Conservation (phyloP, 2,888 invertebrate species). For the Drosophila mettleri region DNA sequence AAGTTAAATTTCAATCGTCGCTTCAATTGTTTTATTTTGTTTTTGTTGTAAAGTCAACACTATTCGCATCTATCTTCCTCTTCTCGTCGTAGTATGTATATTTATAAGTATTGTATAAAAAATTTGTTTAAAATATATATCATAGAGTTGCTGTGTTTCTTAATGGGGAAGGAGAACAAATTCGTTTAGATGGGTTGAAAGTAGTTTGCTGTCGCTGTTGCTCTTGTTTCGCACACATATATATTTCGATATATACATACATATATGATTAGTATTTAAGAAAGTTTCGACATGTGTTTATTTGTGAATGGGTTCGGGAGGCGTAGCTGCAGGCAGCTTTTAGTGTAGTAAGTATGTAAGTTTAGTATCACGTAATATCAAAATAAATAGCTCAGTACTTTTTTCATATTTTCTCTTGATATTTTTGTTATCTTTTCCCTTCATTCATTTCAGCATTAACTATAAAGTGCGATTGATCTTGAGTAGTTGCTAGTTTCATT, state of each 20-base stretch:
- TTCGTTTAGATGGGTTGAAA: constrained; percentile 59
- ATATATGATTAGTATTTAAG: constrained; percentile 11
- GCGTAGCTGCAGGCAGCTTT: constrained; percentile 68
- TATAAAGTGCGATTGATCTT: constrained; percentile 53
- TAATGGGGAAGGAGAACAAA: constrained; percentile 62
- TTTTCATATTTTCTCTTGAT: constrained; percentile 46
- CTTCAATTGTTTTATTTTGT: constrained; percentile 8
- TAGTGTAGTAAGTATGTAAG: constrained; percentile 57
- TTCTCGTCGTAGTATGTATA: constrained; percentile 59
- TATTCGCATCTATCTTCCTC: constrained; percentile 28
- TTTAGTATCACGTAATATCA: constrained; percentile 81
- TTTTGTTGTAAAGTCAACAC: constrained; percentile 62
- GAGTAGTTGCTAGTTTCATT: constrained; percentile 32
- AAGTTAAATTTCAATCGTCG: constrained; percentile 40
- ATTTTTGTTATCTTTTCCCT: constrained; percentile 13
- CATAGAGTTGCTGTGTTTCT: constrained; percentile 54
- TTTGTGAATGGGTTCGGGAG: constrained; percentile 33
- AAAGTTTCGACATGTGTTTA: constrained; percentile 18
- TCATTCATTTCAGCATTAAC: constrained; percentile 37
- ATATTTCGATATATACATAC: constrained; percentile 6
- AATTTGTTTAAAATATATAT: constrained; percentile 70
- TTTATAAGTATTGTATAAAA: constrained; percentile 79
- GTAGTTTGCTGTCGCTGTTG: constrained; percentile 18
- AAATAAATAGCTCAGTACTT: constrained; percentile 77
- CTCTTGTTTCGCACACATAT: constrained; percentile 20